These are phyloP conservation scores for Rhombomys opimus DNA, from an alignment of 2,113 vertebrate genomes.

Conservation along the genomic window DNA sequence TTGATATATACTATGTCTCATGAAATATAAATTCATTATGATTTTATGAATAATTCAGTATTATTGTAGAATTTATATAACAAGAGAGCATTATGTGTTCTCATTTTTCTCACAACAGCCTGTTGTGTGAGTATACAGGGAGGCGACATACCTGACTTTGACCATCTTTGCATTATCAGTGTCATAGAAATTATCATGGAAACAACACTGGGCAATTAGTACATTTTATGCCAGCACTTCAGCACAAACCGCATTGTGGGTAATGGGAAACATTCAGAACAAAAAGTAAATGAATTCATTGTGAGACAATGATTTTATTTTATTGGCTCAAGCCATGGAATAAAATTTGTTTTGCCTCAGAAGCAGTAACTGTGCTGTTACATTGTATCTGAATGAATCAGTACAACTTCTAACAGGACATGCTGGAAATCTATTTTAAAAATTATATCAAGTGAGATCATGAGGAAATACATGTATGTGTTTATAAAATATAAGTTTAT, in stretches of 20 bases:
- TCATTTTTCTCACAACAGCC: background rate
- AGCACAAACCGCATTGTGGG: background rate
- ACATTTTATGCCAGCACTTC: background rate
- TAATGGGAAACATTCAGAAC: background rate
- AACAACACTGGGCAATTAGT: background rate
- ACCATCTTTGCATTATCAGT: background rate
- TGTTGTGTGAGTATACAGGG: background rate
- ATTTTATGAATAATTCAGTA: background rate
- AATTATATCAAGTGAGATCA: background rate
- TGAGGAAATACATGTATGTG: background rate
- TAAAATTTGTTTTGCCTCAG: background rate
- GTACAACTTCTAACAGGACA: background rate
- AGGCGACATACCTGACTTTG: background rate
- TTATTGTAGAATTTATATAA: background rate
- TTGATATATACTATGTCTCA: background rate
- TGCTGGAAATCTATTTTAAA: background rate
- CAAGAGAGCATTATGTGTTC: background rate
- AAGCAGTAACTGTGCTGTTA: background rate
- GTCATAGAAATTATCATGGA: background rate
- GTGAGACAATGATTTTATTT: background rate
- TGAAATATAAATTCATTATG: background rate
- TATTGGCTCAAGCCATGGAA: background rate
- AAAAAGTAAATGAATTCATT: background rate
- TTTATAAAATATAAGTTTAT: background rate
- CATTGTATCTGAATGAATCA: background rate